Conservation (phyloP, 2,797 vertebrate genomes). For the Mustela erminea region DNA sequence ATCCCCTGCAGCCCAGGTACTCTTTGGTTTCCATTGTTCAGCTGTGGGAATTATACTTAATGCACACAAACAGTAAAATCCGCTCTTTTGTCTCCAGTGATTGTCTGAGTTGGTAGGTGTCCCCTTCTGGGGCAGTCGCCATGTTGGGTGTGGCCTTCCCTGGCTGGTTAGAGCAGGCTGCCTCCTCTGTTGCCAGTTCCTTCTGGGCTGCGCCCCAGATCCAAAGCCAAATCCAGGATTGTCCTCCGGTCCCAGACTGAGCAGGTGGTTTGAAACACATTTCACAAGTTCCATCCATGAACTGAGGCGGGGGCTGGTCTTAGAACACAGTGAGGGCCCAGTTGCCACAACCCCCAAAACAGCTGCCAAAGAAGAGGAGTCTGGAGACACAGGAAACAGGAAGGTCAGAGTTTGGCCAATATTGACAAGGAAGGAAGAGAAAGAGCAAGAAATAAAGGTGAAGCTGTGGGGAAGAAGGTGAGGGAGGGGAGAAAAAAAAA, state of each 20-base stretch:
- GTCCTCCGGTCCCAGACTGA: neutral
- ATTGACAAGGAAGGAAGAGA: neutral
- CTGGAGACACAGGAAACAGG: neutral
- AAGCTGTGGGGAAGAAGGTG: neutral
- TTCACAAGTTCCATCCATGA: neutral
- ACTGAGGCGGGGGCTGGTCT: neutral
- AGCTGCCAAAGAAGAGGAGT: neutral
- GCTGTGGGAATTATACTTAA: neutral
- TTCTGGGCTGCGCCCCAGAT: neutral
- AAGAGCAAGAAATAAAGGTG: neutral
- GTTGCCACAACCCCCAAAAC: neutral
- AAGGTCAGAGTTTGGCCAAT: neutral
- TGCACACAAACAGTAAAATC: neutral
- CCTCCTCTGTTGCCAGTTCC: neutral
- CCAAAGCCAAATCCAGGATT: neutral
- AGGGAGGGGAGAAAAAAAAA: neutral
- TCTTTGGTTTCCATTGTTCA: neutral
- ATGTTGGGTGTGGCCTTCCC: neutral
- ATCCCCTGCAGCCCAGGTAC: neutral
- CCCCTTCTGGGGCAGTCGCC: neutral
- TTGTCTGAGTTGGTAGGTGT: neutral
- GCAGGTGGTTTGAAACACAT: neutral
- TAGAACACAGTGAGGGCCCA: neutral
- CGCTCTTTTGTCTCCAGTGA: neutral
- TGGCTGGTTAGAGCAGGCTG: neutral